phyloP scores from a whole-genome alignment of 1,140 invertebrate species.

The Antheraea pernyi region DNA sequence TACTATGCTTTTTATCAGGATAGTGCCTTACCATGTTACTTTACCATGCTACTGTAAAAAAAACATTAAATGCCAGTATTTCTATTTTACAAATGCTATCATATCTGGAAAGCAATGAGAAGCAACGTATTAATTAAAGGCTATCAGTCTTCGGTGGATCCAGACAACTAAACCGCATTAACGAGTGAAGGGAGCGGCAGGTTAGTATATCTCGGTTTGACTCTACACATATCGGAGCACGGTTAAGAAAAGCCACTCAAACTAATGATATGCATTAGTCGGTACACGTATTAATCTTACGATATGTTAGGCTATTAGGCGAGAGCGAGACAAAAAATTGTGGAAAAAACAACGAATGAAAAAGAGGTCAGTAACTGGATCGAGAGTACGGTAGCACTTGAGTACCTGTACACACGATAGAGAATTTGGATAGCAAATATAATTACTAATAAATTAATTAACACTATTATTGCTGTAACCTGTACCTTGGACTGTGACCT shows the following conservation, averaged over 20 bases:
- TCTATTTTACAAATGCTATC: too few relatives aligned
- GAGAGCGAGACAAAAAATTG: slow-evolving; percentile 47
- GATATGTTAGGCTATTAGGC: slow-evolving; percentile 63
- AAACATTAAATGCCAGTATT: too few relatives aligned
- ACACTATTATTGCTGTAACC: too few relatives aligned
- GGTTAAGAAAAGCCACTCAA: slow-evolving; percentile 47
- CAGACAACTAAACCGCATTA: not conserved
- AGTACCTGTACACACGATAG: slow-evolving; percentile 29
- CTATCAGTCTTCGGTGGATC: not conserved
- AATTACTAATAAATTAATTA: not conserved
- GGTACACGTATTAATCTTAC: slow-evolving; percentile 57
- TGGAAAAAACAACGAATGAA: slow-evolving; percentile 34
- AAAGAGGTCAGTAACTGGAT: slow-evolving; percentile 69
- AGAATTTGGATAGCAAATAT: slow-evolving; percentile 16
- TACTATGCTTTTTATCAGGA: too few relatives aligned
- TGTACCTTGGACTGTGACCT: too few relatives aligned
- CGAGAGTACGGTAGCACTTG: slow-evolving; percentile 47
- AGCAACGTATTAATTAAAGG: not conserved
- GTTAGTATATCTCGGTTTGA: not conserved
- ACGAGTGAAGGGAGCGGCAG: slow-evolving; percentile 4
- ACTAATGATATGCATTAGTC: slow-evolving; percentile 72
- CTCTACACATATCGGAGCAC: not conserved
- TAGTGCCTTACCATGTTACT: too few relatives aligned
- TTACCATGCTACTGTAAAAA: too few relatives aligned
- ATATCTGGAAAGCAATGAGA: not conserved